These are phyloP conservation scores for Cyclopterus lumpus DNA, from an alignment of 2,797 vertebrate species.

Conservation along the genomic window DNA sequence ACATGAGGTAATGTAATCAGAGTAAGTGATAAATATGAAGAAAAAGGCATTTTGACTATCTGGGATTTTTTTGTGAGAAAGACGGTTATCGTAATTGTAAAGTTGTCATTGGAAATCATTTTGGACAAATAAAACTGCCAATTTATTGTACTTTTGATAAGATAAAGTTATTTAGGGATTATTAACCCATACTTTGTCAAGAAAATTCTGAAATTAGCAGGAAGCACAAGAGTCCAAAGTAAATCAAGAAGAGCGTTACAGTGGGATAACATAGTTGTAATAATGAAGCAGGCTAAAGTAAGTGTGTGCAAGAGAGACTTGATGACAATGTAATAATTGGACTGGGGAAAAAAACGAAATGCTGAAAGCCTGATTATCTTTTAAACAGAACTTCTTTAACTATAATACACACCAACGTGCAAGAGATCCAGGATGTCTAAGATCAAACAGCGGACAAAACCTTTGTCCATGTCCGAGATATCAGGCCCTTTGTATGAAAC, in stretches of 20 bases:
- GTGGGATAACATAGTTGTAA: background rate
- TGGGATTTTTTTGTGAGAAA: background rate
- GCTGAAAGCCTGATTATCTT: slow-evolving; percentile 3
- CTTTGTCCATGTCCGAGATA: background rate
- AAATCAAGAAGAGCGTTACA: background rate
- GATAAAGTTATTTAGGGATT: background rate
- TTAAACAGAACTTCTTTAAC: slow-evolving; percentile 1
- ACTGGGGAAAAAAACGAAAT: too few relatives aligned
- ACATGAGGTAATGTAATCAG: background rate
- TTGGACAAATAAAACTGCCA: background rate
- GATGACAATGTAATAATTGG: background rate
- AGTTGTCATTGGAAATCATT: background rate
- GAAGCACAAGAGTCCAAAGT: background rate
- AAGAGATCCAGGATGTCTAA: background rate
- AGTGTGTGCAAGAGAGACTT: background rate
- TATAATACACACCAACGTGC: background rate
- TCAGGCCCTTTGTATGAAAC: slow-evolving; percentile 4
- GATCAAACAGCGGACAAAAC: slow-evolving; percentile 1
- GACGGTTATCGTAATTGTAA: background rate
- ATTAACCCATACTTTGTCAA: background rate
- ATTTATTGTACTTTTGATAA: background rate
- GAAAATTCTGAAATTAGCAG: background rate
- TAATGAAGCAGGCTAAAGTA: background rate
- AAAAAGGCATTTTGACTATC: background rate
- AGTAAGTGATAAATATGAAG: background rate